Conservation (phyloP, 2,888 invertebrate species). For the Cephus pulcher region DNA sequence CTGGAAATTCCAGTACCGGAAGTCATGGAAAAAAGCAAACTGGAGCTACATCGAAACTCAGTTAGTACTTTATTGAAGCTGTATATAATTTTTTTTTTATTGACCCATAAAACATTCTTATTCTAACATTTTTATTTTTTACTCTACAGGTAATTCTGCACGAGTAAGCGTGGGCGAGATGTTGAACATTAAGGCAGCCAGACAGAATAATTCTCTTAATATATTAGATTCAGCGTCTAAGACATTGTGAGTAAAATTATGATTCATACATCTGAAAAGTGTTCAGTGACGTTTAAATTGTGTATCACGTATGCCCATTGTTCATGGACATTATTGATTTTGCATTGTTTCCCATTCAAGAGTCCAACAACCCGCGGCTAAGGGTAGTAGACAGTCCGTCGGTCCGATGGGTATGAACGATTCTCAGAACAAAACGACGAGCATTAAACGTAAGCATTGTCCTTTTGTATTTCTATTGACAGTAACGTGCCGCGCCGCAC, state of each 20-base stretch:
- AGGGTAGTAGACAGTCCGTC: slow-evolving; percentile 10
- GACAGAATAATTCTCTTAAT: not conserved
- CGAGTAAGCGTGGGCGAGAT: not conserved
- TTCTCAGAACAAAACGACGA: slow-evolving; percentile 22
- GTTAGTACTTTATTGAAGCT: slow-evolving; percentile 13
- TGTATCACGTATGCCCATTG: not conserved
- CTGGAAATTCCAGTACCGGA: slow-evolving; percentile 18
- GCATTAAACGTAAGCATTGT: slow-evolving; percentile 31
- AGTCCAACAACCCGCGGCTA: slow-evolving; percentile 11
- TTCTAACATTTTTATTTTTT: not conserved
- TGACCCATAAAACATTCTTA: not conserved
- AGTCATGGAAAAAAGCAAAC: slow-evolving; percentile 2
- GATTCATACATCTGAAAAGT: not conserved
- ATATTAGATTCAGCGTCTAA: slow-evolving; percentile 4
- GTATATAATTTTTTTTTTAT: not conserved
- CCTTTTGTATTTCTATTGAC: slow-evolving; percentile 2
- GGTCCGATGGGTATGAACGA: slow-evolving; percentile 10
- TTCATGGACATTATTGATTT: not conserved
- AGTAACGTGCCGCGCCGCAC: slow-evolving; percentile 18
- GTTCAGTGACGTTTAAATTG: not conserved
- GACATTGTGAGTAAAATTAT: slow-evolving; percentile 20
- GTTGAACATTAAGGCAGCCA: not conserved
- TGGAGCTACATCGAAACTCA: slow-evolving; percentile 16
- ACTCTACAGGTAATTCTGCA: not conserved
- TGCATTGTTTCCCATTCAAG: slow-evolving; percentile 9